Percentiles rank a stretch among this genome's conserved stretches.
Conservation (phyloP, 1,140 invertebrate species). For the Cydia strobilella region DNA sequence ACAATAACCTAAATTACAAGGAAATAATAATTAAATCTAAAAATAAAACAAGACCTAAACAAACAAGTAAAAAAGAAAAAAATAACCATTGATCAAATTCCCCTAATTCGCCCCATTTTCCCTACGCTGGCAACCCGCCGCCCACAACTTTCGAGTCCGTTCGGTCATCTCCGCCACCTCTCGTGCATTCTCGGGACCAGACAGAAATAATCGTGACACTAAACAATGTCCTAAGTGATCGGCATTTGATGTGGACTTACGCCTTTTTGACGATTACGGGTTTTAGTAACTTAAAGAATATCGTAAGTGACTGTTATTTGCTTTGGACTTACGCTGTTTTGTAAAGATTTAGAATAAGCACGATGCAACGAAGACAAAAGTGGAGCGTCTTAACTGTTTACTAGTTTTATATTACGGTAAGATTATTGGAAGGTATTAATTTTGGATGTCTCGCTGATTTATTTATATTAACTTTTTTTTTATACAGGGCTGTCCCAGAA, state of each 20-base stretch:
- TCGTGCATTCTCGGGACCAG: slow-evolving; percentile 1
- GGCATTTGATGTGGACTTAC: background rate
- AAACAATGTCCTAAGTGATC: background rate
- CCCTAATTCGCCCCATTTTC: background rate
- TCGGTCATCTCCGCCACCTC: background rate
- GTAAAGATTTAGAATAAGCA: background rate
- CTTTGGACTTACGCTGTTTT: background rate
- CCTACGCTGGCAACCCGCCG: background rate
- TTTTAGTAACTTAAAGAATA: background rate
- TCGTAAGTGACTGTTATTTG: background rate
- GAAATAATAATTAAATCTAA: too few relatives aligned
- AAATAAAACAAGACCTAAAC: background rate
- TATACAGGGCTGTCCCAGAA: too few relatives aligned
- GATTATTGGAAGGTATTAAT: background rate
- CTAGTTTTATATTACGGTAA: background rate
- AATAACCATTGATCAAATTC: background rate
- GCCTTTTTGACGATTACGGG: background rate
- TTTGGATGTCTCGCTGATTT: background rate
- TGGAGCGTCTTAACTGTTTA: slow-evolving; percentile 11
- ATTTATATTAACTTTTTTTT: background rate
- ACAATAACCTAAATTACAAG: too few relatives aligned
- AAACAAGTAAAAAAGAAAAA: background rate
- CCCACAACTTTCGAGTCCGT: slow-evolving; percentile 9
- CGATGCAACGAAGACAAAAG: background rate
- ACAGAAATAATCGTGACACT: slow-evolving; percentile 5